Conservation (phyloP, 2,797 vertebrate genomes). For the Pseudochirops cupreus region DNA sequence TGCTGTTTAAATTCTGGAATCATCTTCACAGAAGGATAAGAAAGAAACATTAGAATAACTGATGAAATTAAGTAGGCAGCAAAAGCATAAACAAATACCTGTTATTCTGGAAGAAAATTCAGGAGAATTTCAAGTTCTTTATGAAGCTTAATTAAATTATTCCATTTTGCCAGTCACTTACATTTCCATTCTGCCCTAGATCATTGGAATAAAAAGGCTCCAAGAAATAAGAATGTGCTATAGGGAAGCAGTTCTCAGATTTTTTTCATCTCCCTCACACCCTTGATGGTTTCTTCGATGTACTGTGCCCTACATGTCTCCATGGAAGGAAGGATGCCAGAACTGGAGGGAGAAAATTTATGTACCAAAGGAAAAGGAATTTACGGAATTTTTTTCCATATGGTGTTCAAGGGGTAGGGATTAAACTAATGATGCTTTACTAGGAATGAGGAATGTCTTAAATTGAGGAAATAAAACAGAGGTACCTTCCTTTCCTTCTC, state of each 20-base stretch:
- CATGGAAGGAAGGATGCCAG: neutral
- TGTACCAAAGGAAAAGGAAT: neutral
- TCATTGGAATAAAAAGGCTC: neutral
- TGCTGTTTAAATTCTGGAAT: constrained; percentile 94
- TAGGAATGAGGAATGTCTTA: neutral
- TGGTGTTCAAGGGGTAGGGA: neutral
- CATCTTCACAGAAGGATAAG: constrained; percentile 84
- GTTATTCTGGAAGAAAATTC: neutral
- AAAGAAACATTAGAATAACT: neutral
- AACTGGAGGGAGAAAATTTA: neutral
- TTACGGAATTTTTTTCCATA: neutral
- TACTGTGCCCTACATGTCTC: neutral
- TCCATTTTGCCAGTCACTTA: neutral
- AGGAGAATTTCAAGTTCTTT: neutral
- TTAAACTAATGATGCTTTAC: neutral
- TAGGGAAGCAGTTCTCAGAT: neutral
- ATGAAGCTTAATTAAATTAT: neutral
- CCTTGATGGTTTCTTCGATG: neutral
- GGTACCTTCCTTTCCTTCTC: neutral
- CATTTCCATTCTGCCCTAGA: neutral
- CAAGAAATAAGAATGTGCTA: neutral
- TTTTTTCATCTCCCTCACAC: neutral
- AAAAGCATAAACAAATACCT: neutral
- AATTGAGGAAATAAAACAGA: neutral
- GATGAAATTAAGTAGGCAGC: neutral